phyloP scores from a whole-genome alignment of 2,113 vertebrate genomes.

The Trematocara stigmaticum region DNA sequence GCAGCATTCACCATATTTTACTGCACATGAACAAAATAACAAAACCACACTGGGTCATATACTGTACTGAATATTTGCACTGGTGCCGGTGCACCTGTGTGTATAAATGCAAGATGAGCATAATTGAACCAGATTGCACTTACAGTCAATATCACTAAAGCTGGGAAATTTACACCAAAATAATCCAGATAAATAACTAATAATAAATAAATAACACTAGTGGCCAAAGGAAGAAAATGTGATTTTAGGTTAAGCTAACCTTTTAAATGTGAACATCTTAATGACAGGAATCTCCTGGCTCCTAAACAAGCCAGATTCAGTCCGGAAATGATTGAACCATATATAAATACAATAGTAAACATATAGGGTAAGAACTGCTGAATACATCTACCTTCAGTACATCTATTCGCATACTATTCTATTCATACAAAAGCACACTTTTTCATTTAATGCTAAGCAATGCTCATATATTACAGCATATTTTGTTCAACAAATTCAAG shows the following conservation, averaged over 20 bases:
- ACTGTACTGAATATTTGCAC: not conserved
- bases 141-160: not conserved
- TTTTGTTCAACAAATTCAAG: not conserved
- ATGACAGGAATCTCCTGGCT: not conserved
- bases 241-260: not conserved
- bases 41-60: not conserved
- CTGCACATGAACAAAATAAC: not conserved
- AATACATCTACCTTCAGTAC: not conserved
- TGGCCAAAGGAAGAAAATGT: not conserved
- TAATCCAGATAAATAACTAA: not conserved
- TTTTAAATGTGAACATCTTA: not conserved
- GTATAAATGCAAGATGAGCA: not conserved
- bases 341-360: not conserved
- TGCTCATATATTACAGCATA: not conserved
- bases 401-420: not conserved
- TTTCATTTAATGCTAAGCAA: not conserved
- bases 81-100: not conserved
- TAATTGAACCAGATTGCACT: not conserved
- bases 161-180: not conserved
- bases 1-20: not conserved
- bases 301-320: not conserved
- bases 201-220: not conserved
- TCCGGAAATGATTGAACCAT: not conserved
- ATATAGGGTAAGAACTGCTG: not conserved
- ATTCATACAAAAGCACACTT: not conserved